Evolutionary conservation across 2,888 invertebrate genomes (phyloP).

Genomic region (Linyphia triangularis): DNA sequence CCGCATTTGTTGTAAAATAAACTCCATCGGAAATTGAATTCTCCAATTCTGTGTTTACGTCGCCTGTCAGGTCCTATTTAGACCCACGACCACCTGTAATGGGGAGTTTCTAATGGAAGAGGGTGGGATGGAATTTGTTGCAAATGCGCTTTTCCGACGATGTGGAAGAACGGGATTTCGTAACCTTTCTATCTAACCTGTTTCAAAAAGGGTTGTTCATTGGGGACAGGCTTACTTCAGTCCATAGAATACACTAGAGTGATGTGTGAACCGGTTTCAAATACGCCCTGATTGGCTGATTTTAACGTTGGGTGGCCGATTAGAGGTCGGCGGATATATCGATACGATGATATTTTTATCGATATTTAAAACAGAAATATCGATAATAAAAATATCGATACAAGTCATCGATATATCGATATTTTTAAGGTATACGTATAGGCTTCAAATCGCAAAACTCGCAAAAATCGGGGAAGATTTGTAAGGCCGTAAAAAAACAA

Average conservation of each 20-base stretch:
- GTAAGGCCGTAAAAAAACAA: too few species aligned
- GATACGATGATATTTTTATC: too few species aligned
- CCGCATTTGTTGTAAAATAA: constrained; percentile 5
- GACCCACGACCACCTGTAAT: background rate
- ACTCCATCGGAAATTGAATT: constrained; percentile 60
- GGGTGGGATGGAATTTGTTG: background rate
- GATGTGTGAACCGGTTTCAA: background rate
- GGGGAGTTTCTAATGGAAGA: constrained; percentile 34
- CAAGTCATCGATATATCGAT: too few species aligned
- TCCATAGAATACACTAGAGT: background rate
- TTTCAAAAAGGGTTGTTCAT: background rate
- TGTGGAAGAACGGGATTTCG: background rate
- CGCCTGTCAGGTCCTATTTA: constrained; percentile 68
- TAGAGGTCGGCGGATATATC: background rate
- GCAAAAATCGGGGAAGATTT: too few species aligned
- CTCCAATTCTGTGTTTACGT: constrained; percentile 61
- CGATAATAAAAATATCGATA: too few species aligned
- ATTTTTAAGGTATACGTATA: too few species aligned
- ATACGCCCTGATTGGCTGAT: background rate
- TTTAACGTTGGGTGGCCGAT: too few species aligned
- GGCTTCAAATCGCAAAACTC: too few species aligned
- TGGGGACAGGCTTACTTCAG: background rate
- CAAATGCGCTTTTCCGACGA: background rate
- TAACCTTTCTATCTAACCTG: background rate
- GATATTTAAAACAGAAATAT: too few species aligned